Base-by-base conservation (phyloP, 2,888 invertebrate genomes). In the Crossocerus cetratus region DNA sequence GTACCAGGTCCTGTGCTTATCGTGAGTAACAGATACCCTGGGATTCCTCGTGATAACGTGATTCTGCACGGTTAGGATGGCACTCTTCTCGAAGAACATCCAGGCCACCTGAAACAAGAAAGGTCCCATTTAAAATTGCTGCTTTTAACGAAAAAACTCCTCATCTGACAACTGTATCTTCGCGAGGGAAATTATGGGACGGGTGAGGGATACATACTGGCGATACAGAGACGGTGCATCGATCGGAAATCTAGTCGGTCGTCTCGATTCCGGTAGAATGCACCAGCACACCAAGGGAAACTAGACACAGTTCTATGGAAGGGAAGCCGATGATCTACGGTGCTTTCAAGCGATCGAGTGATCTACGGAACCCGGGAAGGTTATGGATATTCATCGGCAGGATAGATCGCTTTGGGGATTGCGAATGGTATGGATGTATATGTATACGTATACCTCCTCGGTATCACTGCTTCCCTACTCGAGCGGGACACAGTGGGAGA, bases 71-170 rank as follows among this genome's bases (percentile, higher is more conserved):
- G 97, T 97, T 88, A 98, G 91, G 87, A 98, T 97, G 60, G 97
- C 97, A 64, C 97, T 97, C 91, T 97, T 97, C 90, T 97, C 97
- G 90, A 96, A 97, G 91, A 97, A 96, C 95, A 98, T 97, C 98
- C 97, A 98, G 85, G 97, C 98, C 78, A 98, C 97, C 98, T 98
- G 92, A 43, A 92, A 91, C 77, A 74, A 77, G 74, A 86, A 82
- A 80, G 55, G 0, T 3, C 16, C 16, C 54, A 22, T 20, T 55
- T 14, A 63, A 63, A 42, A 43, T 11, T 20, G n/a, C 20, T 43
- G 1, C 16, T 2, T n/a, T 16, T 44, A 43, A 44, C 44, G 16
- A 21, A 55, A 53, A 2, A 21, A 55, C 16, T 32, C 8, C 11
- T 32, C 11, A 32, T 32, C 32, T 5, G 32, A 32, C 4, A 32